phyloP scores from a whole-genome alignment of 2,113 vertebrate genomes.

The Litocranius walleri region DNA sequence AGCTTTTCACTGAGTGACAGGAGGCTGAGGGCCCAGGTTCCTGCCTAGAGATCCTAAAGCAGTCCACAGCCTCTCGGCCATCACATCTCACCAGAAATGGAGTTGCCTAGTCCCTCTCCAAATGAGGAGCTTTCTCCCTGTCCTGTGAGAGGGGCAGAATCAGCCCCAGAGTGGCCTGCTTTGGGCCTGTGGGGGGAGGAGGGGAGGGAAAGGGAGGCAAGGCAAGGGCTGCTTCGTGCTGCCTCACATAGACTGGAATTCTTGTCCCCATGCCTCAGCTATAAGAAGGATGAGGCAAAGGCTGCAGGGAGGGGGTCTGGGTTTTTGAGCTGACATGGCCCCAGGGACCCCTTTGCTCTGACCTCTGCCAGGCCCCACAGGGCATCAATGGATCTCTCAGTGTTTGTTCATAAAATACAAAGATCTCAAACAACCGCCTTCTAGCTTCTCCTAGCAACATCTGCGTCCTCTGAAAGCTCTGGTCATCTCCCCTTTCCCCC shows the following conservation, averaged over 20 bases:
- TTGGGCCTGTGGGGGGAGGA: not conserved
- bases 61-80: not conserved
- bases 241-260: conserved; percentile 13
- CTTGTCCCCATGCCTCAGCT: not conserved
- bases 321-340: not conserved
- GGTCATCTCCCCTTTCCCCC: not conserved
- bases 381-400: conserved; percentile 38
- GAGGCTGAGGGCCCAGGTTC: not conserved
- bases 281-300: not conserved
- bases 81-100: not conserved
- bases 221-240: not conserved
- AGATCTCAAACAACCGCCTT: conserved; percentile 47
- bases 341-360: conserved; percentile 20
- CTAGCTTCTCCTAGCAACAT: conserved; percentile 69
- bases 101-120: not conserved
- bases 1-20: not conserved
- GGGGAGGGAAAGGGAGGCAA: not conserved
- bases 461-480: conserved; percentile 56
- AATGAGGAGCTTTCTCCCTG: not conserved
- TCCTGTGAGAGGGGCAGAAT: not conserved
- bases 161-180: not conserved
- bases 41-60: not conserved
- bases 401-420: conserved; percentile 67
- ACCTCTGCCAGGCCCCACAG: conserved; percentile 6
- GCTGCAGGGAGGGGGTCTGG: not conserved